Percentiles rank a stretch among this genome's conserved stretches.
Conservation (phyloP, 2,113 vertebrate species). For the Xyrauchen texanus region DNA sequence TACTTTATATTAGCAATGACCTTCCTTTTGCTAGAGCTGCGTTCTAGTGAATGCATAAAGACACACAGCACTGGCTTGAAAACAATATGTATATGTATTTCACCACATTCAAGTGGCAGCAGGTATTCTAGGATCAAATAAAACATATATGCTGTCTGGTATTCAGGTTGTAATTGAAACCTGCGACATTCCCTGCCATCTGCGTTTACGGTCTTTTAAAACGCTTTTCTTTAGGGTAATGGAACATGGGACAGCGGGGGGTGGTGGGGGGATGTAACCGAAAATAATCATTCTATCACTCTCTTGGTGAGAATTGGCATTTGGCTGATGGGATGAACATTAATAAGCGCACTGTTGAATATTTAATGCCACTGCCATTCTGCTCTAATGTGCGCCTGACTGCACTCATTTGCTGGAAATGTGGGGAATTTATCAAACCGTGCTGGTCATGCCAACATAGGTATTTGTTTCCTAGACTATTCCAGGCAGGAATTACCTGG, state of each 20-base stretch:
- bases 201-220: neutral
- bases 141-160: neutral
- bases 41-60: neutral
- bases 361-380: constrained; percentile 57
- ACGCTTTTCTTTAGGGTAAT: neutral
- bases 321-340: constrained; percentile 48
- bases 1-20: no score
- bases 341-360: constrained; percentile 54
- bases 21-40: neutral
- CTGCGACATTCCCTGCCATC: constrained; percentile 7
- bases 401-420: constrained; percentile 53
- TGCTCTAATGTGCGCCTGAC: constrained; percentile 51
- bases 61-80: neutral
- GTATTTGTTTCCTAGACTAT: constrained; percentile 48
- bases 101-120: neutral
- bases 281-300: constrained; percentile 50
- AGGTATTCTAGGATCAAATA: constrained; percentile 3
- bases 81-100: neutral
- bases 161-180: neutral
- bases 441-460: constrained; percentile 27
- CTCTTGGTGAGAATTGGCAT: constrained; percentile 36
- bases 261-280: neutral
- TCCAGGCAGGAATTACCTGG: constrained; percentile 38
- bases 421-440: constrained; percentile 52
- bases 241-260: neutral